Base-by-base conservation (phyloP, 2,888 invertebrate genomes). In the Microctonus brassicae region DNA sequence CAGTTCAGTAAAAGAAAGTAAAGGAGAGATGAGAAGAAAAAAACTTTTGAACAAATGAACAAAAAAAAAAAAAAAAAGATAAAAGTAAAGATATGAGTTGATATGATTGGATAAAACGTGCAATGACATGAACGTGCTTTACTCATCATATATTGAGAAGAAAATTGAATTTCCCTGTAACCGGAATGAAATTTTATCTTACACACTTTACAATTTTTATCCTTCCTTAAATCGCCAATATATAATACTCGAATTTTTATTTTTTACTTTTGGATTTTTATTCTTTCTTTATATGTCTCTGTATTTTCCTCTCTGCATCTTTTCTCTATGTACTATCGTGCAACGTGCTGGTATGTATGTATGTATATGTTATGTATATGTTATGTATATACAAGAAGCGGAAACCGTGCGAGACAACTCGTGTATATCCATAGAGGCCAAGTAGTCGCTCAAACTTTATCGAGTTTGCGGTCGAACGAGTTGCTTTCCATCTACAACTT, bases 401-500 rank as follows among this genome's bases (percentile, higher is more conserved):
- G 81, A 83, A 82, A 78, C 80, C 76, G 78, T 76, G 80, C 79
- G 80, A 80, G 78, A 81, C 80, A 77, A 76, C 64, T 72, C 69
- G 47, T 7, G 55, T 70, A 73, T 63, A 72, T 70, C 72, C 58
- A 36, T 69, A 73, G 73, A 73, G 76, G 73, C 77, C 75, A 76
- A 77, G 76, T 74, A 76, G 75, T 75, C 76, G 78, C 80, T 79
- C 76, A 82, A 86, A 86, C 82, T 85, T 86, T 83, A 85, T 85
- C 84, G 85, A 86, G 83, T 85, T 85, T 84, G 84, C 78, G 83
- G 82, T 80, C 81, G 80, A 81, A 75, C 79, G 79, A 82, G 77
- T 81, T 80, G 83, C 79, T 83, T 83, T 67, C 78, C 77, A 81
- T 80, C 78, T 80, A 81, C 82, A 84, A 85, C 85, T 84, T 83